These are phyloP conservation scores for Cylloceria caligata DNA, from an alignment of 2,888 invertebrate genomes.

Conservation along the genomic window DNA sequence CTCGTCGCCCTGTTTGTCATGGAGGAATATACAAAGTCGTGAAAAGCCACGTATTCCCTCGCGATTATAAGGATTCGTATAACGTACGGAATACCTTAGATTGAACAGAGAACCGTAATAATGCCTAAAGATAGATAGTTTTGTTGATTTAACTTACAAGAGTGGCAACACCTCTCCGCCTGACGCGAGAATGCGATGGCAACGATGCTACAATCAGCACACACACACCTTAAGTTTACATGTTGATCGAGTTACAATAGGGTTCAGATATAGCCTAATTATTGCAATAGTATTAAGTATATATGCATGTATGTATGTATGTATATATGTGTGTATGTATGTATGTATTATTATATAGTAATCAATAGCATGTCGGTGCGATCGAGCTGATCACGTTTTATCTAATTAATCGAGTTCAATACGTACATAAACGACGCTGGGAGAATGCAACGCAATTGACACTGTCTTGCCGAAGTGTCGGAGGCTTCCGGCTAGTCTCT, in stretches of 20 bases:
- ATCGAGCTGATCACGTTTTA: constrained; percentile 62
- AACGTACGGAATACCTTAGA: constrained; percentile 58
- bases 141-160: constrained; percentile 84
- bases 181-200: constrained; percentile 83
- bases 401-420: constrained; percentile 77
- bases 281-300: constrained; percentile 54
- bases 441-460: constrained; percentile 77
- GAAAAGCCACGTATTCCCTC: constrained; percentile 46
- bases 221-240: constrained; percentile 77
- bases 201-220: constrained; percentile 84
- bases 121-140: constrained; percentile 81
- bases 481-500: constrained; percentile 76
- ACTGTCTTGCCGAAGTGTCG: constrained; percentile 73
- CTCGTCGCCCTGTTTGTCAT: constrained; percentile 59
- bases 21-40: constrained; percentile 37
- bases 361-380: constrained; percentile 50
- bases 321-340: constrained; percentile 16
- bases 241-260: constrained; percentile 63
- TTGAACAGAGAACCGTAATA: constrained; percentile 70
- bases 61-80: constrained; percentile 23
- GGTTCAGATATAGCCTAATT: constrained; percentile 79
- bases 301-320: constrained; percentile 5
- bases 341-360: constrained; percentile 27
- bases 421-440: constrained; percentile 82
- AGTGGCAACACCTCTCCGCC: constrained; percentile 84